These are phyloP conservation scores for Panurus biarmicus DNA, from an alignment of 2,113 vertebrate species.

Conservation along the genomic window DNA sequence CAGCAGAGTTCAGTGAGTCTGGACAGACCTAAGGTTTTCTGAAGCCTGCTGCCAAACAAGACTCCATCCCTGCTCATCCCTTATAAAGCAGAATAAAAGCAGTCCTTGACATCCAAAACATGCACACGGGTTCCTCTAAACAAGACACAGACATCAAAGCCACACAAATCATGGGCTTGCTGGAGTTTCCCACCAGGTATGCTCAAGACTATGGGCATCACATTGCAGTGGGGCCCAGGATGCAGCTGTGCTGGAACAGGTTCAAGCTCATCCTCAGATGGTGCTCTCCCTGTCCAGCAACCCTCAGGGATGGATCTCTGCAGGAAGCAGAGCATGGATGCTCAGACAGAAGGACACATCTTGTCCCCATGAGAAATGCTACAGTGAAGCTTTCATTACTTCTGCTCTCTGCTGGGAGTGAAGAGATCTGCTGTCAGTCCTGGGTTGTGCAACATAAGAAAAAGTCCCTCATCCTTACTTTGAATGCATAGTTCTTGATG, in stretches of 20 bases:
- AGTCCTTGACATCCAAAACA: background rate
- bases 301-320: background rate
- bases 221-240: background rate
- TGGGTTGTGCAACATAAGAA: background rate
- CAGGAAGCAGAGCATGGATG: background rate
- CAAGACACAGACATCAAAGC: background rate
- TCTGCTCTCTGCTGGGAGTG: background rate
- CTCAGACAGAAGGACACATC: background rate
- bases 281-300: background rate
- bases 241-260: background rate
- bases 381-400: background rate
- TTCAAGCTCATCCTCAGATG: background rate
- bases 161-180: background rate
- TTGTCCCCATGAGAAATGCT: background rate
- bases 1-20: background rate
- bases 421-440: background rate
- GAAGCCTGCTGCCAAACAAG: background rate
- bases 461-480: constrained; percentile 66
- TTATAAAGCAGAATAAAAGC: background rate
- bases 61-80: background rate
- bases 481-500: constrained; percentile 92
- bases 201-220: background rate
- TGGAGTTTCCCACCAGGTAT: background rate
- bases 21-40: background rate
- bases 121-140: background rate